Evolutionary conservation across 2,888 invertebrate genomes (phyloP), one percentile per base, ranked within the genome.

Genomic region (Cantharis flavilabris): DNA sequence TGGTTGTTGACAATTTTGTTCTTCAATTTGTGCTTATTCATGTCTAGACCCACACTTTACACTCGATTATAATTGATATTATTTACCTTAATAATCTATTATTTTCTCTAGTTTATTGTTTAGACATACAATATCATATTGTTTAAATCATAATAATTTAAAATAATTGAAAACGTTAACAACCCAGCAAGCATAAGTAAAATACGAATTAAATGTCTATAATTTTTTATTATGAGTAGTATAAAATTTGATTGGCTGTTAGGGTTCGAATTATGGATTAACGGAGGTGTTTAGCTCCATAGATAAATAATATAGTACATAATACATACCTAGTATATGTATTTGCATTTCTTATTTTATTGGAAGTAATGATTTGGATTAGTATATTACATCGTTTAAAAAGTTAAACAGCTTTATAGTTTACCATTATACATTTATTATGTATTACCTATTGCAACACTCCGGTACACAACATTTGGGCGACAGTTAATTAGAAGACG

Each of bases 11-110:
- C 75, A 76, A 79, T 72, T 62, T 71, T 63, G 63, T 73, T 78
- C 62, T 71, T 79, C 79, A 78, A 81, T 77, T 80, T 78, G 16
- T 81, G 83, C 81, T 80, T 78, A 80, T 73, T 83, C 83, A 83
- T 79, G 74, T 72, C 72, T 81, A 83, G 79, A 80, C 81, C 83
- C 80, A 81, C 75, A 78, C 74, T 73, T 80, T 79, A 78, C 77
- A 81, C 79, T 33, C 33, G 77, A 77, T 80, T 80, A 80, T 73
- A 75, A 79, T 76, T 81, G 72, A 79, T 79, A 81, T 79, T 79
- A 70, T 69, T 71, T 71, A 74, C 70, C n/a, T 62, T 74, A 74
- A 74, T 74, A 70, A 49, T 49, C 18, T 70, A 64, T 70, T 30
- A 74, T 74, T 74, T 70, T 23, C 70, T 70, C 70, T n/a, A 49